Evolutionary conservation across 2,113 vertebrate species (phyloP).

Genomic region (Sylvilagus bachmani): DNA sequence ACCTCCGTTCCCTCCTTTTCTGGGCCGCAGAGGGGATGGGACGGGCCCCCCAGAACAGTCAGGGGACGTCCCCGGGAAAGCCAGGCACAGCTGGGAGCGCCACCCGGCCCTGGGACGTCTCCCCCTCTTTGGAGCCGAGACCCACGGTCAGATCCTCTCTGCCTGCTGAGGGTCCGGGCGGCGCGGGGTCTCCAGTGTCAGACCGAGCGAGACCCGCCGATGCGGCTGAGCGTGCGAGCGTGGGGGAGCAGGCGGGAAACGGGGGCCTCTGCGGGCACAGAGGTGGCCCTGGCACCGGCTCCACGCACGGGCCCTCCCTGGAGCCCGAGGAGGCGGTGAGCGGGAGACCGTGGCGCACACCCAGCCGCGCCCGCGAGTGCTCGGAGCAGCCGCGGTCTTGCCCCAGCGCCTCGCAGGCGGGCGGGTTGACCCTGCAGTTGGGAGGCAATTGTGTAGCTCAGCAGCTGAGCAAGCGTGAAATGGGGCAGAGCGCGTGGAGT

Average conservation of each 20-base stretch:
- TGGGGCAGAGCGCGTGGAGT: slow-evolving; percentile 87
- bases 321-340: neutral
- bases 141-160: neutral
- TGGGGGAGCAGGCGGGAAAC: neutral
- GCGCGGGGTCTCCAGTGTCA: rapidly evolving
- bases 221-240: rapidly evolving
- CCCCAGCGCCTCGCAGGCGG: slow-evolving; percentile 85
- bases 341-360: neutral
- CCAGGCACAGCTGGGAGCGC: neutral
- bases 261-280: too few relatives aligned
- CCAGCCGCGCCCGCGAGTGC: slow-evolving; percentile 63
- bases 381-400: slow-evolving; percentile 55
- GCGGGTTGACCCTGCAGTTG: slow-evolving; percentile 89
- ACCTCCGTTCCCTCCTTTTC: too few relatives aligned
- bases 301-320: rapidly evolving
- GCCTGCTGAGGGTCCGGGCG: neutral
- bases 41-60: too few relatives aligned
- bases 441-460: slow-evolving; percentile 88
- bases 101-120: neutral
- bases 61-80: too few relatives aligned
- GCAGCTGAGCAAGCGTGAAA: slow-evolving; percentile 88
- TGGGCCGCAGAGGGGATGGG: too few relatives aligned
- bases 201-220: rapidly evolving
- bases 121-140: neutral
- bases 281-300: too few relatives aligned